A percentile compares a stretch with the other conserved stretches of the same genome.
Evolutionary conservation across 2,113 vertebrate genomes (phyloP).

Genomic region (Camelus bactrianus): DNA sequence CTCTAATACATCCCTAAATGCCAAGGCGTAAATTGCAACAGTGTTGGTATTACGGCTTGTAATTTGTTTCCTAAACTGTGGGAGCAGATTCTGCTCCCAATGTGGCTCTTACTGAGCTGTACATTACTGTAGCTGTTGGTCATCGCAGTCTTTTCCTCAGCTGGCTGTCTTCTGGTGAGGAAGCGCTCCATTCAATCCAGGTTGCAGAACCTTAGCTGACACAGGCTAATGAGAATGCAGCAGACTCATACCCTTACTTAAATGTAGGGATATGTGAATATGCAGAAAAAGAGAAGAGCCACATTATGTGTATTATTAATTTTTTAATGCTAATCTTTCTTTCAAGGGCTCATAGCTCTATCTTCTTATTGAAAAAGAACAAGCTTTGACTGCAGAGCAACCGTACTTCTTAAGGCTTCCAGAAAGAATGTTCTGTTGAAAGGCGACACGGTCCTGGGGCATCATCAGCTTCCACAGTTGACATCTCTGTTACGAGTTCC

Average conservation of each 20-base stretch:
- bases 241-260: not conserved
- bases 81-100: not conserved
- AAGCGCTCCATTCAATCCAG: not conserved
- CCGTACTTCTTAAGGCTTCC: not conserved
- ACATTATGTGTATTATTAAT: not conserved
- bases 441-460: not conserved
- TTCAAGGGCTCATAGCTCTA: not conserved
- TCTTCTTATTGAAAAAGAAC: slow-evolving; percentile 23
- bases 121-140: not conserved
- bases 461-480: not conserved
- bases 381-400: not conserved
- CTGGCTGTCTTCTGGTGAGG: not conserved
- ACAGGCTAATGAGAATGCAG: not conserved
- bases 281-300: not conserved
- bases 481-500: slow-evolving; percentile 56
- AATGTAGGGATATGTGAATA: not conserved
- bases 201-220: not conserved
- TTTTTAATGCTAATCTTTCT: slow-evolving; percentile 10
- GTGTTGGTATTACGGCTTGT: not conserved
- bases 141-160: not conserved
- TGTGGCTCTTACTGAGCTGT: not conserved
- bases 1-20: not conserved
- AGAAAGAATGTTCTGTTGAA: slow-evolving; percentile 16
- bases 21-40: not conserved
- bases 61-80: not conserved